Evolutionary conservation across 1,140 invertebrate genomes (phyloP).

Genomic region (Lepidurus couesii): DNA sequence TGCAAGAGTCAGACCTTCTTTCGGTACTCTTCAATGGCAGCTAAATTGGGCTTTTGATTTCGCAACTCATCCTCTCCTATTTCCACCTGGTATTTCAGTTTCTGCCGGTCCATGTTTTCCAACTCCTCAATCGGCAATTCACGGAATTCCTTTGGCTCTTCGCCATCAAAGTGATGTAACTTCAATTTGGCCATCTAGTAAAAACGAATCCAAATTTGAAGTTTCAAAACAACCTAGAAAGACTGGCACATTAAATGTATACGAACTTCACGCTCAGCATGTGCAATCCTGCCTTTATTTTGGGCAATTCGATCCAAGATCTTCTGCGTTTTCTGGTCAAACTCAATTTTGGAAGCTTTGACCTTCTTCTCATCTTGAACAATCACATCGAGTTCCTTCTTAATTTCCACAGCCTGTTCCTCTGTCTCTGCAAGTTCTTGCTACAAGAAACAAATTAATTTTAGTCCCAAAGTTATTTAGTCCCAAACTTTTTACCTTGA

Average conservation of each 20-base stretch:
- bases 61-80: constrained; percentile 59
- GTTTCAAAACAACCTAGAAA: neutral
- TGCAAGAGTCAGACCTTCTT: constrained; percentile 46
- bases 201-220: neutral
- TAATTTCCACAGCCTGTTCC: constrained; percentile 36
- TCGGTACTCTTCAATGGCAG: constrained; percentile 66
- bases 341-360: constrained; percentile 58
- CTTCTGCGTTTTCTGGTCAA: constrained; percentile 67
- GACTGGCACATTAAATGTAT: neutral
- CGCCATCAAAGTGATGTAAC: constrained; percentile 61
- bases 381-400: constrained; percentile 11
- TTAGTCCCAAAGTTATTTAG: neutral
- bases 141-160: constrained; percentile 47
- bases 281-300: constrained; percentile 49
- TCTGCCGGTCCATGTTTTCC: constrained; percentile 52
- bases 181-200: constrained; percentile 56
- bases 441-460: neutral
- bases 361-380: constrained; percentile 26
- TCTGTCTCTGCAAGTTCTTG: constrained; percentile 35
- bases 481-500: neutral
- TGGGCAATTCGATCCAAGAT: constrained; percentile 60
- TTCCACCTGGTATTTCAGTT: constrained; percentile 57
- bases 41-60: constrained; percentile 68
- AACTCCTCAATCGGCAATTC: constrained; percentile 64
- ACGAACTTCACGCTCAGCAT: constrained; percentile 42